These are phyloP conservation scores for Didymodactylos carnosus DNA, from an alignment of 2,888 invertebrate genomes.

Conservation along the genomic window DNA sequence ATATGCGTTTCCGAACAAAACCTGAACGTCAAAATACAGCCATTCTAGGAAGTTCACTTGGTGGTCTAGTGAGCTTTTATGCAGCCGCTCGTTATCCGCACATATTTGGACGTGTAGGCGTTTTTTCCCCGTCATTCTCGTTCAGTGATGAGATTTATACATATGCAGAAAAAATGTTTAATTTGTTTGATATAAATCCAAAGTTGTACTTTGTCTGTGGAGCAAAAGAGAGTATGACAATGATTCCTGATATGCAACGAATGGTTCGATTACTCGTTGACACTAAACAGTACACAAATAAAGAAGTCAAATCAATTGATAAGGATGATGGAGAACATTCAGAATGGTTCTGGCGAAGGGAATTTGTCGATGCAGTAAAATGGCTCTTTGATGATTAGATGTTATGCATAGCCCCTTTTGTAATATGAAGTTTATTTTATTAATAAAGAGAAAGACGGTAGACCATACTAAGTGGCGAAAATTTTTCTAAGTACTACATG, in stretches of 20 bases:
- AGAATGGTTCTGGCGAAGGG: constrained; percentile 13
- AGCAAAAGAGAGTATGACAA: neutral
- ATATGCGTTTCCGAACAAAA: constrained; percentile 5
- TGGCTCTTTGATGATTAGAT: too few species aligned
- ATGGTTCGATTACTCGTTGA: neutral
- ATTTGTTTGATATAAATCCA: neutral
- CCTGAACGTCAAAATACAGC: constrained; percentile 5
- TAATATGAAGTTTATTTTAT: too few species aligned
- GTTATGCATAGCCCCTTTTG: too few species aligned
- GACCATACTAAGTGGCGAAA: too few species aligned
- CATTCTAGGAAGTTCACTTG: constrained; percentile 10
- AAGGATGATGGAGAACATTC: constrained; percentile 1
- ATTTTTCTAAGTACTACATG: too few species aligned
- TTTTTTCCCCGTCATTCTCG: constrained; percentile 13
- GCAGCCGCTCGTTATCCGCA: constrained; percentile 1
- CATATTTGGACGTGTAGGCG: constrained; percentile 8
- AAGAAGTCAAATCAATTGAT: neutral
- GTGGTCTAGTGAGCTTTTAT: constrained; percentile 12
- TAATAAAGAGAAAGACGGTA: too few species aligned
- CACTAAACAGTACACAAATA: neutral
- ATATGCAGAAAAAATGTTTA: neutral
- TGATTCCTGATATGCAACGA: constrained; percentile 7
- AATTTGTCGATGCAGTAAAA: constrained; percentile 1
- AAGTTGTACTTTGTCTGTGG: constrained; percentile 11
- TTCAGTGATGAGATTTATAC: constrained; percentile 2